phyloP scores from a whole-genome alignment of 1,140 invertebrate genomes.

The Drosophila albomicans region DNA sequence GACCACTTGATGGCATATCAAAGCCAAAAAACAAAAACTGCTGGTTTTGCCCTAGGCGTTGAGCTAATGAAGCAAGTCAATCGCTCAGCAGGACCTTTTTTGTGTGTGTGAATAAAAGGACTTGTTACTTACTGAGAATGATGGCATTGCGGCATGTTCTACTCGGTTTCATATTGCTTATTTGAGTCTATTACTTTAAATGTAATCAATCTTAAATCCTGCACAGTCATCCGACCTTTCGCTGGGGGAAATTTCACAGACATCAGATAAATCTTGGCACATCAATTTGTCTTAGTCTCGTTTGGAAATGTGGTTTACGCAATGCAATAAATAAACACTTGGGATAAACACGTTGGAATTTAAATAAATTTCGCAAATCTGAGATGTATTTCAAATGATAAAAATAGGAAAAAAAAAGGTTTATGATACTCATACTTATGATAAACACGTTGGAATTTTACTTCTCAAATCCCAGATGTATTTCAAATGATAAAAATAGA shows the following conservation, averaged over 20 bases:
- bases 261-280: slow-evolving; percentile 29
- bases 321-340: slow-evolving; percentile 8
- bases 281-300: slow-evolving; percentile 44
- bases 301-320: slow-evolving; percentile 26
- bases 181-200: slow-evolving; percentile 13
- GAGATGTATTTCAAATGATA: background rate
- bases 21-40: slow-evolving; percentile 5
- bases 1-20: background rate
- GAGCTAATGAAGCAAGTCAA: slow-evolving; percentile 12
- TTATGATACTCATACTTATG: too few relatives aligned
- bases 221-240: slow-evolving; percentile 7
- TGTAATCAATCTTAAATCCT: slow-evolving; percentile 33
- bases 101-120: slow-evolving; percentile 1
- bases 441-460: background rate
- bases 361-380: background rate
- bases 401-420: too few relatives aligned
- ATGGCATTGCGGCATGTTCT: background rate
- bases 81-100: slow-evolving; percentile 11
- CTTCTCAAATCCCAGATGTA: background rate
- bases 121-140: background rate
- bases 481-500: background rate
- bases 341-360: background rate
- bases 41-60: background rate
- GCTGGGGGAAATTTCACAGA: slow-evolving; percentile 37
- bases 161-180: background rate